Evolutionary conservation across 2,797 vertebrate genomes (phyloP).

Genomic region (Muscicapa comitata): DNA sequence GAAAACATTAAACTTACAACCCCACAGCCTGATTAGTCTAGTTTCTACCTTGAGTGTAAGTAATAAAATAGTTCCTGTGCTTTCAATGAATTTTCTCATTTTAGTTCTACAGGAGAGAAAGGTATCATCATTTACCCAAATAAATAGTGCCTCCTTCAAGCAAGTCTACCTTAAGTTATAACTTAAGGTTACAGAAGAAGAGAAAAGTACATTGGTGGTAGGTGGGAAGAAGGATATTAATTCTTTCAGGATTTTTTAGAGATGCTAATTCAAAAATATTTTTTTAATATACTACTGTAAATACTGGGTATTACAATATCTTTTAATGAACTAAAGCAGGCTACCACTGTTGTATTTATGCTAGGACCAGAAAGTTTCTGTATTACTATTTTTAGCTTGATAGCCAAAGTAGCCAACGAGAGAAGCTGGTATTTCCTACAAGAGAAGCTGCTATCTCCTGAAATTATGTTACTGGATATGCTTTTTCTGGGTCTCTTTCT

Average conservation of each 20-base stretch:
- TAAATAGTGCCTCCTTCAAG: background rate
- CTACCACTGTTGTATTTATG: background rate
- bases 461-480: background rate
- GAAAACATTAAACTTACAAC: background rate
- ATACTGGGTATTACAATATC: background rate
- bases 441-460: background rate
- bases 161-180: background rate
- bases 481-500: background rate
- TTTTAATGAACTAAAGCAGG: background rate
- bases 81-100: background rate
- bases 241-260: background rate
- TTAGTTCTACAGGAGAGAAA: background rate
- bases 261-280: background rate
- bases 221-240: background rate
- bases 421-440: background rate
- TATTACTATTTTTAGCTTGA: background rate
- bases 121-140: background rate
- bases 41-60: background rate
- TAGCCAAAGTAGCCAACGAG: background rate
- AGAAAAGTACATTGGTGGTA: background rate
- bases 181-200: background rate
- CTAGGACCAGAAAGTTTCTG: background rate
- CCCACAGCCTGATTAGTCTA: background rate
- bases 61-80: background rate
- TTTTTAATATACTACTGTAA: background rate